Percentiles rank a stretch among this genome's conserved stretches.
Evolutionary conservation across 2,113 vertebrate genomes (phyloP).

Genomic region (Philantomba maxwellii): DNA sequence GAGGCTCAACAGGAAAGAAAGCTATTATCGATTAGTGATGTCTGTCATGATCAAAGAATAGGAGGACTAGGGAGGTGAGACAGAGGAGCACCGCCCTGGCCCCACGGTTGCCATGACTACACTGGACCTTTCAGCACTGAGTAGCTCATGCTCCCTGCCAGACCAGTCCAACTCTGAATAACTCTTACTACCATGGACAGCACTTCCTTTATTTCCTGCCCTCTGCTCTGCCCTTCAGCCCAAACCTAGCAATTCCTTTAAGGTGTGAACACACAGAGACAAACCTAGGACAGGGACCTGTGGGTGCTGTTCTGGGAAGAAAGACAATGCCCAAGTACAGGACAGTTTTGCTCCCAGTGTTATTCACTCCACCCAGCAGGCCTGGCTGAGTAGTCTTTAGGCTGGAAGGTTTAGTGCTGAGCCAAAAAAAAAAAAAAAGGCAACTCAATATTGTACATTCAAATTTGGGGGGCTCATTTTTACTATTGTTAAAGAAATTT

Average conservation of each 20-base stretch:
- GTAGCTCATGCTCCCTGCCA: not conserved
- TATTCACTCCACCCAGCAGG: not conserved
- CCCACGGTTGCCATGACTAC: no score
- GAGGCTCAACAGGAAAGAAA: not conserved
- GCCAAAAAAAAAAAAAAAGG: not conserved
- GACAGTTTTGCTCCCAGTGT: no score
- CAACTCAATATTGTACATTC: not conserved
- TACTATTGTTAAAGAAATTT: not conserved
- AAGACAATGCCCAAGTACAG: rapidly evolving
- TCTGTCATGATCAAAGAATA: not conserved
- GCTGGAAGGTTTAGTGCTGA: not conserved
- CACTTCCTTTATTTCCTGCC: not conserved
- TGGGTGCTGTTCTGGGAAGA: not conserved
- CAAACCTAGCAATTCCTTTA: not conserved
- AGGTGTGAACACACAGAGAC: not conserved
- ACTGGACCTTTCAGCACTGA: no score
- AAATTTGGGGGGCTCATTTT: not conserved
- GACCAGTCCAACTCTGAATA: not conserved
- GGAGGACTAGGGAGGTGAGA: not conserved
- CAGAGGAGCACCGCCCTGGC: no score
- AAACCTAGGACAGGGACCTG: not conserved
- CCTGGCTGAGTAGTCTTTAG: not conserved
- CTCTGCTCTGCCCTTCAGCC: not conserved
- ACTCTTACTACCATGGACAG: not conserved
- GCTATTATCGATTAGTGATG: not conserved